phyloP scores from a whole-genome alignment of 2,888 invertebrate species.

The Thalpophila matura region DNA sequence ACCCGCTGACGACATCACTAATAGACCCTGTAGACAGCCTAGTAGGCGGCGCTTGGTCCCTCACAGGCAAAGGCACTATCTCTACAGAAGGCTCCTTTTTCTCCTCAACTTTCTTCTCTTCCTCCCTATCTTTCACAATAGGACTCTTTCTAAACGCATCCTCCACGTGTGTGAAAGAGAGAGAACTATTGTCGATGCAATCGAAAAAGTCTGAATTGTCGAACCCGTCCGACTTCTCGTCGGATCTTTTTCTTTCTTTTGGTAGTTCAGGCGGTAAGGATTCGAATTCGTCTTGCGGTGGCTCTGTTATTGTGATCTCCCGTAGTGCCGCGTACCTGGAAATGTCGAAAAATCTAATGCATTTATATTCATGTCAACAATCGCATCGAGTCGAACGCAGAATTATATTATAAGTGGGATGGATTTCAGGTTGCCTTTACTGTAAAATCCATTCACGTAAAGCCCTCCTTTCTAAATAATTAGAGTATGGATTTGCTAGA shows the following conservation, averaged over 20 bases:
- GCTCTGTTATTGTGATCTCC: constrained; percentile 93
- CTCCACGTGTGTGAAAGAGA: constrained; percentile 87
- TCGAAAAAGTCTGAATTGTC: constrained; percentile 89
- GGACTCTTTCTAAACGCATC: constrained; percentile 89
- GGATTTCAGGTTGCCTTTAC: too few species aligned
- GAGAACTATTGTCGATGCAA: constrained; percentile 88
- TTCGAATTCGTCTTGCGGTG: constrained; percentile 89
- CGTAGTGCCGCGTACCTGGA: constrained; percentile 94
- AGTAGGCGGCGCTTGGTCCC: constrained; percentile 84
- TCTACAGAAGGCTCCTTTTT: constrained; percentile 71
- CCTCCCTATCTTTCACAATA: constrained; percentile 79
- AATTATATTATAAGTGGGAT: constrained; percentile 10
- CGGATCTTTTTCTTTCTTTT: constrained; percentile 87
- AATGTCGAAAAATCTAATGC: constrained; percentile 25
- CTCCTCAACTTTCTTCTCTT: constrained; percentile 76
- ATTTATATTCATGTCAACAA: constrained; percentile 15
- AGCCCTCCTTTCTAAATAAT: too few species aligned
- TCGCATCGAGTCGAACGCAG: not conserved
- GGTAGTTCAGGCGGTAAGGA: constrained; percentile 86
- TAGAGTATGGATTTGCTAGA: too few species aligned
- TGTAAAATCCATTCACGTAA: too few species aligned
- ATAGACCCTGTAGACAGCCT: constrained; percentile 91
- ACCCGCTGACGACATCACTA: constrained; percentile 92
- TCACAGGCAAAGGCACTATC: constrained; percentile 64
- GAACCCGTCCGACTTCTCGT: constrained; percentile 89